Evolutionary conservation across 1,140 invertebrate species (phyloP).

Genomic region (Scaptomyza pallida): DNA sequence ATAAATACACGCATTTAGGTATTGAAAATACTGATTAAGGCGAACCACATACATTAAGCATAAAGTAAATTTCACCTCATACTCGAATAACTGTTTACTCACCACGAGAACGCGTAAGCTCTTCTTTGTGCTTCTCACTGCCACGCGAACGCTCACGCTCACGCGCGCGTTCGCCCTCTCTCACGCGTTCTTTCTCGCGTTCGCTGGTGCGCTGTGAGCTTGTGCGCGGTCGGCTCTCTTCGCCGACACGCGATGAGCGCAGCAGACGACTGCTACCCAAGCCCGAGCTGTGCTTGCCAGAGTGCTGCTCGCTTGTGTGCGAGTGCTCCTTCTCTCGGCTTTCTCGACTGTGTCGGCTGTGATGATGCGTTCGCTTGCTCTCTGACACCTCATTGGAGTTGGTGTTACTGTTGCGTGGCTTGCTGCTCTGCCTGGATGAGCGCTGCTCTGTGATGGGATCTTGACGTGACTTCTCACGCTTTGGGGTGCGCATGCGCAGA

Average conservation of each 20-base stretch:
- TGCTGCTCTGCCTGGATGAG: conserved; percentile 40
- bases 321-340: conserved; percentile 43
- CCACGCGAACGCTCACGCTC: conserved; percentile 56
- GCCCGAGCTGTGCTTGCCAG: conserved; percentile 32
- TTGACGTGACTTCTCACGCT: conserved; percentile 61
- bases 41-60: background rate
- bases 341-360: conserved; percentile 52
- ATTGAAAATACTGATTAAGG: conserved; percentile 1
- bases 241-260: conserved; percentile 56
- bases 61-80: background rate
- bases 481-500: conserved; percentile 63
- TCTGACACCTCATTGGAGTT: conserved; percentile 13
- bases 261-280: conserved; percentile 53
- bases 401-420: conserved; percentile 32
- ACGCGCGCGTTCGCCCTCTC: conserved; percentile 35
- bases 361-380: conserved; percentile 49
- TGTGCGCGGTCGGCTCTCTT: conserved; percentile 53
- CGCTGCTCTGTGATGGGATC: conserved; percentile 35
- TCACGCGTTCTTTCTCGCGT: conserved; percentile 49
- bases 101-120: conserved; percentile 68
- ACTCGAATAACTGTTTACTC: conserved; percentile 18
- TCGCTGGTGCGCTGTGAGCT: conserved; percentile 49
- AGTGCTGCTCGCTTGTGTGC: conserved; percentile 15
- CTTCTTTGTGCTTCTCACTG: conserved; percentile 65
- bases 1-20: conserved; percentile 36